Base-by-base conservation (phyloP, 2,113 vertebrate genomes). In the Alexandromys fortis region DNA sequence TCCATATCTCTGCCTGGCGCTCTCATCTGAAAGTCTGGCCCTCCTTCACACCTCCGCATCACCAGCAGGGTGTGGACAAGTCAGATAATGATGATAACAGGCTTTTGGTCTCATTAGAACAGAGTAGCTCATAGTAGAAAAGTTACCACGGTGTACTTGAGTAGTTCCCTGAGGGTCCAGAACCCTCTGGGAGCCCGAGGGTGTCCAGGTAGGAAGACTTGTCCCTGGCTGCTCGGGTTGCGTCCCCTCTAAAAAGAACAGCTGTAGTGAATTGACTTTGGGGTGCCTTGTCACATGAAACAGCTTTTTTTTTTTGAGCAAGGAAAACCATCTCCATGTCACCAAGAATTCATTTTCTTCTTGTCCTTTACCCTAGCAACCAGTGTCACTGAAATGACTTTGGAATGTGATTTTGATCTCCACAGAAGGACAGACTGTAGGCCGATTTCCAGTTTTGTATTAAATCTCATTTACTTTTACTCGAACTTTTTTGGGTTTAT, bases 401-500 rank as follows among this genome's bases (percentile, higher is more conserved):
- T 5, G 61, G 91, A 67, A 13, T 61, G 26, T 63, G 82, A 90
- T 7, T 83, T 55, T 89, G 85, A 90, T 70, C 58, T 95, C 93
- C 38, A 45, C 58, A 42, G 33, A 91, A 72, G 70, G 58, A 9
- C 78, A 63, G 0, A 26, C 12, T 45, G 28, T 7, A 42, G 65
- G 13, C 4, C 86, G 78, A 49, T 65, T 94, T 88, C 77, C n/a
- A 86, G 58, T 94, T 91, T 63, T 75, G 4, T 89, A 67, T 89
- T 67, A 63, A 92, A 79, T 91, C 68, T 92, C 47, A 63, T 58
- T 96, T 63, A n/a, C 52, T 95, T 93, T 89, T 58, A 81, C 52
- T 78, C 12, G 86, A 24, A 94, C 89, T 95, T 93, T 96, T 93
- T 89, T 55, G 88, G 86, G 77, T 10, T 89, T 33, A 42, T 75